Conservation (phyloP, 2,888 invertebrate genomes). For the Fragum sueziense region DNA sequence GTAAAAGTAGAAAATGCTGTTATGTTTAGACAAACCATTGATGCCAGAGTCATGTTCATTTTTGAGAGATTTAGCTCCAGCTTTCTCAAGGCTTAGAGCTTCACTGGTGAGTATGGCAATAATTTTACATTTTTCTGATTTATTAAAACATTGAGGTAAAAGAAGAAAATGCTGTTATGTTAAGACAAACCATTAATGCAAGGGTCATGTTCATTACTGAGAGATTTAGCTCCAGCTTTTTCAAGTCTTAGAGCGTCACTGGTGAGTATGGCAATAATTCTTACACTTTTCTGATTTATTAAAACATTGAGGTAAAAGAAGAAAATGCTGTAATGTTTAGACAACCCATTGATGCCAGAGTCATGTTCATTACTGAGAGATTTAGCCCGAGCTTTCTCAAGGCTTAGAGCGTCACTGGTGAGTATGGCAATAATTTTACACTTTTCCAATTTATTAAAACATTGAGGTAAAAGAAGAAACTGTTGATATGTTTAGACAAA, state of each 20-base stretch:
- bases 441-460: no score
- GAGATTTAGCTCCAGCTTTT: constrained; percentile 87
- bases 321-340: no score
- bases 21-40: constrained; percentile 87
- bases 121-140: no score
- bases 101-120: constrained; percentile 77
- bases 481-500: constrained; percentile 86
- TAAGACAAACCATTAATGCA: constrained; percentile 87
- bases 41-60: constrained; percentile 87
- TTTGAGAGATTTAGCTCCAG: constrained; percentile 86
- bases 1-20: no score
- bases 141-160: no score
- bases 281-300: no score
- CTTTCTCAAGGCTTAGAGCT: constrained; percentile 83
- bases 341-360: constrained; percentile 88
- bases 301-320: no score
- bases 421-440: no score
- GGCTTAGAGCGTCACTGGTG: constrained; percentile 80
- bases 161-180: no score
- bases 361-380: constrained; percentile 87
- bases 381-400: constrained; percentile 86
- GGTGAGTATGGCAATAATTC: constrained; percentile 72
- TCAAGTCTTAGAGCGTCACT: constrained; percentile 80
- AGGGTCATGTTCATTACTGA: constrained; percentile 86
- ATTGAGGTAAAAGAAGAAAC: no score